Base-by-base conservation (phyloP, 2,888 invertebrate species). In the Charanyca ferruginea region DNA sequence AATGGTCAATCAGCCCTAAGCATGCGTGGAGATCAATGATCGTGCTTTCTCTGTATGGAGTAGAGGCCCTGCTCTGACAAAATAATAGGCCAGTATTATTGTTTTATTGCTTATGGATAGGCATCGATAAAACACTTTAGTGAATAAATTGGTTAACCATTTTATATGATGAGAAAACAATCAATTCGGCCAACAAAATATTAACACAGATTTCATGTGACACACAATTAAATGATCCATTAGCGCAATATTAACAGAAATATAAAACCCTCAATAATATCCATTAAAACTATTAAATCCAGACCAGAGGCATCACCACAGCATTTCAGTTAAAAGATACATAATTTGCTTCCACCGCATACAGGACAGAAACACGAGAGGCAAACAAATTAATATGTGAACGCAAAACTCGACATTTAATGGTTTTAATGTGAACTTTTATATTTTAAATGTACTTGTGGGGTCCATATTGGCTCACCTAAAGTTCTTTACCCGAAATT, bases 371-470 rank as follows among this genome's bases (percentile, higher is more conserved):
- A 70, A 65, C 44, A 53, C 48, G 60, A 61, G 55, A 55, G 57
- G 64, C 35, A 38, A 23, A 74, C 65, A 79, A 71, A 79, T 79
- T 79, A 79, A 79, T 73, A 76, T 60, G 75, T 66, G 77, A 69
- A 66, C 66, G 52, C 66, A 60, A 77, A 77, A 67, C 66, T 61
- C 54, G 47, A 71, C 72, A 72, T 82, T 86, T 80, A 81, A 83
- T 79, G 78, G 76, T 78, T 82, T 82, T 85, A 77, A 83, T 78
- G 79, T 75, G 73, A 83, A 84, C 77, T 85, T 86, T 84, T 85
- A 83, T 85, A 82, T 80, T 74, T 83, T 77, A 62, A 78, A 80
- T 73, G 83, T 72, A 76, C 77, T 77, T n/a, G n/a, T n/a, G n/a
- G n/a, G n/a, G n/a, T n/a, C n/a, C n/a, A n/a, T n/a, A n/a, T n/a